Evolutionary conservation across 1,140 invertebrate genomes (phyloP), one percentile per base, ranked within the genome.

Genomic region (Tetramorium alpestre): DNA sequence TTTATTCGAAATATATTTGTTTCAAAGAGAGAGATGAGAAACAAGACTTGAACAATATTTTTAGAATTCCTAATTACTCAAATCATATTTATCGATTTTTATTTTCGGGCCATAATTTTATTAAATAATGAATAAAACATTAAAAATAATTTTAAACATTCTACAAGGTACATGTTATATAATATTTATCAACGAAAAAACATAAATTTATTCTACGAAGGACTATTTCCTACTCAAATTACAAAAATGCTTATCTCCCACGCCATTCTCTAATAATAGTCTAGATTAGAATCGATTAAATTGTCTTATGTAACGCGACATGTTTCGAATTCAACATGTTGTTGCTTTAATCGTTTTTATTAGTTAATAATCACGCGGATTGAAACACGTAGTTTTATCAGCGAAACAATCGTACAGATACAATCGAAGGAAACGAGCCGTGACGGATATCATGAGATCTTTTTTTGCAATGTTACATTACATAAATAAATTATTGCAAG

Each of bases 341-440:
- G 64, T 67, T 62, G 41, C n/a, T 18, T 18, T 18, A 64, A 16
- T 10, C 10, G 25, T 2, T n/a, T 78, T 67, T 67, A 65, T 18
- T 51, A 44, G 8, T 77, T 28, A 25, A 76, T 7, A 76, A 44
- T 58, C 54, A 16, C 25, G 7, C n/a, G 41, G 7, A 76, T 7
- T 22, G 13, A n/a, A 22, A 13, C 1, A 22, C 7, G 18, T 18
- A 8, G 0, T 44, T 41, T 77, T 76, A 60, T 25, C 54, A 22
- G 33, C 25, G 1, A 44, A 7, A 76, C 38, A 16, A n/a, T 62
- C 25, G n/a, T 44, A 16, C 2, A 33, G 13, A 89, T 89, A 77
- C 72, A 72, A 87, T 87, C 60, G 85, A 60, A 88, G 73, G 78
- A 87, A 90, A 89, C 73, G 51, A 89, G 60, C 73, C 60, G 54